Evolutionary conservation across 2,113 vertebrate genomes (phyloP).

Genomic region (Plecotus auritus): DNA sequence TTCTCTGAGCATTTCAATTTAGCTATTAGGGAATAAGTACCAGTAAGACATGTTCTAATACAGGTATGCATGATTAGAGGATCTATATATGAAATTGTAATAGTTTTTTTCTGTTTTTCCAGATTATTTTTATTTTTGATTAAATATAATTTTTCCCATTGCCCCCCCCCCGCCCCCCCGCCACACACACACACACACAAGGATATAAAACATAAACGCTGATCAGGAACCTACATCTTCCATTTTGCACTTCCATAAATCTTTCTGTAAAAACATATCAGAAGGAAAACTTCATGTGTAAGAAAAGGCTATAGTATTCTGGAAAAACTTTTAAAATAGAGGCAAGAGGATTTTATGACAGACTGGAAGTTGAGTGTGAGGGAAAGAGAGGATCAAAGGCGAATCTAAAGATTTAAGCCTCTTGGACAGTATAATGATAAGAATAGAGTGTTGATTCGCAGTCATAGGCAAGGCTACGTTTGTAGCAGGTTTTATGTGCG

Average conservation of each 20-base stretch:
- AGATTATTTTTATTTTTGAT: background rate
- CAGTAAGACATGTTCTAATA: background rate
- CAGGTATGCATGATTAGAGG: background rate
- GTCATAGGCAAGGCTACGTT: background rate
- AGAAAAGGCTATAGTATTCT: background rate
- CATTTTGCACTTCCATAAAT: background rate
- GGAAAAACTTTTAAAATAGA: background rate
- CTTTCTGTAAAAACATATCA: background rate
- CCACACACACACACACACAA: background rate
- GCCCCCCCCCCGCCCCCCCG: accelerated
- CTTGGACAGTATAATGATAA: background rate
- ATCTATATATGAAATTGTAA: background rate
- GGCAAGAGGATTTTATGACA: background rate
- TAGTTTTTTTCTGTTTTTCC: background rate
- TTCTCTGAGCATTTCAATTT: background rate
- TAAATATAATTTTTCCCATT: background rate
- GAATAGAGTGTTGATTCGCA: background rate
- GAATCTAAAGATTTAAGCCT: background rate
- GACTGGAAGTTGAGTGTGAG: background rate
- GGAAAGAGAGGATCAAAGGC: background rate
- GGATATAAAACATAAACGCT: background rate
- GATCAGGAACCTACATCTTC: background rate
- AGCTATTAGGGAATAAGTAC: background rate
- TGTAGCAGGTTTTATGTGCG: background rate
- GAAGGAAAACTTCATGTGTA: background rate